Percentiles rank a stretch among this genome's conserved stretches.
Conservation (phyloP, 2,888 invertebrate species). For the Petrolisthes cinctipes region DNA sequence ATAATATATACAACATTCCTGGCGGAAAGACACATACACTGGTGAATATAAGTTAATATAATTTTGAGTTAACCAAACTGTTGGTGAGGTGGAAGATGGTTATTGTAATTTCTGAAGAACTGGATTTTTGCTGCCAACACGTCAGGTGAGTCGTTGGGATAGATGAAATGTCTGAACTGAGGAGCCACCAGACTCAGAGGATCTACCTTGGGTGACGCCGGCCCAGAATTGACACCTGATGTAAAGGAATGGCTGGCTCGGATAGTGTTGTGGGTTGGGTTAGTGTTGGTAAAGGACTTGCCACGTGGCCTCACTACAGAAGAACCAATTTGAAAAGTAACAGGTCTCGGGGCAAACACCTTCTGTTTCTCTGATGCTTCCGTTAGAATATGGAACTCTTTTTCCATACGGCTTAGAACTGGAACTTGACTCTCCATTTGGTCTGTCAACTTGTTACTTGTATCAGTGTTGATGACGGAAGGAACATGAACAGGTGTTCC, state of each 20-base stretch:
- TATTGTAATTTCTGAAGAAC: neutral
- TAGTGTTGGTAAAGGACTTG: neutral
- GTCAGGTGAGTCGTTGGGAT: neutral
- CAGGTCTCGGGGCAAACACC: neutral
- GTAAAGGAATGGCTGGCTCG: no score
- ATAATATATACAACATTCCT: no score
- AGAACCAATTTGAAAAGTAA: no score
- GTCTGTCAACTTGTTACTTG: no score
- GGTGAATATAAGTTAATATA: neutral
- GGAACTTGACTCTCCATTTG: no score
- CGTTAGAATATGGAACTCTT: neutral
- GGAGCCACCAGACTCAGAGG: neutral
- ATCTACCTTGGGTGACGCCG: neutral
- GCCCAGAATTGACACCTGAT: no score
- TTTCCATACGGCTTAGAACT: no score
- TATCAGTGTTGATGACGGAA: neutral
- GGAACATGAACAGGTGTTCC: neutral
- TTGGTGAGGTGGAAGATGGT: neutral
- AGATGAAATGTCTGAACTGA: constrained; percentile 3
- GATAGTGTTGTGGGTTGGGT: neutral
- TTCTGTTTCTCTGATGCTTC: neutral
- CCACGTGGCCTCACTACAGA: neutral
- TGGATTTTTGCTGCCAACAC: neutral
- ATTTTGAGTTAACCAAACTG: neutral
- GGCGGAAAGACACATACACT: neutral